A percentile compares a stretch with the other conserved stretches of the same genome.
phyloP scores from a whole-genome alignment of 2,888 invertebrate genomes.

The Erannis defoliaria region DNA sequence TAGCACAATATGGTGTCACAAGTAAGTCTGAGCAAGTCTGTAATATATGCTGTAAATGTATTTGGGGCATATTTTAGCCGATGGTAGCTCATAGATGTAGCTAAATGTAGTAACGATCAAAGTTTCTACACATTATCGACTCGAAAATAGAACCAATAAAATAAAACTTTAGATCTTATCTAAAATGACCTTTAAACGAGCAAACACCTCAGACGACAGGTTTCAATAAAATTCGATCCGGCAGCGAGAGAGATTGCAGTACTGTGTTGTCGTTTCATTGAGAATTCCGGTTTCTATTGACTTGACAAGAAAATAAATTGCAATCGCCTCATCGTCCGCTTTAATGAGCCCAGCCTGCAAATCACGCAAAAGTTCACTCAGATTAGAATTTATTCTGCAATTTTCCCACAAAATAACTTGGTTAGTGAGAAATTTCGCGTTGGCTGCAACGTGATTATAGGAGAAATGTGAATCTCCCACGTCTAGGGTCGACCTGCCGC shows the following conservation, averaged over 20 bases:
- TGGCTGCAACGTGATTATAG: constrained; percentile 40
- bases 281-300: constrained; percentile 20
- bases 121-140: not conserved
- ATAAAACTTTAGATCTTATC: not conserved
- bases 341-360: constrained; percentile 44
- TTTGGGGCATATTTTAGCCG: too few relatives aligned
- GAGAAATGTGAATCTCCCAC: constrained; percentile 76
- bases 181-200: constrained; percentile 12
- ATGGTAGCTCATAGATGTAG: not conserved
- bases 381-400: constrained; percentile 39
- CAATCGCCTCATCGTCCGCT: constrained; percentile 33
- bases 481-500: constrained; percentile 62
- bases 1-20: too few relatives aligned
- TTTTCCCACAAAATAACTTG: constrained; percentile 23
- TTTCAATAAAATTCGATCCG: constrained; percentile 19
- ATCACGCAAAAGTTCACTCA: constrained; percentile 36
- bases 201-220: constrained; percentile 14
- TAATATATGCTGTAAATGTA: too few relatives aligned
- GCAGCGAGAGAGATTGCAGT: constrained; percentile 6
- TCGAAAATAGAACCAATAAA: not conserved
- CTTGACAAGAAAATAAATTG: constrained; percentile 34
- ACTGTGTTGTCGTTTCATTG: constrained; percentile 24
- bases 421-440: constrained; percentile 34
- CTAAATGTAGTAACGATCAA: not conserved
- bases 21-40: too few relatives aligned